Conservation (phyloP, 2,113 vertebrate species). For the Spea multiplicata region DNA sequence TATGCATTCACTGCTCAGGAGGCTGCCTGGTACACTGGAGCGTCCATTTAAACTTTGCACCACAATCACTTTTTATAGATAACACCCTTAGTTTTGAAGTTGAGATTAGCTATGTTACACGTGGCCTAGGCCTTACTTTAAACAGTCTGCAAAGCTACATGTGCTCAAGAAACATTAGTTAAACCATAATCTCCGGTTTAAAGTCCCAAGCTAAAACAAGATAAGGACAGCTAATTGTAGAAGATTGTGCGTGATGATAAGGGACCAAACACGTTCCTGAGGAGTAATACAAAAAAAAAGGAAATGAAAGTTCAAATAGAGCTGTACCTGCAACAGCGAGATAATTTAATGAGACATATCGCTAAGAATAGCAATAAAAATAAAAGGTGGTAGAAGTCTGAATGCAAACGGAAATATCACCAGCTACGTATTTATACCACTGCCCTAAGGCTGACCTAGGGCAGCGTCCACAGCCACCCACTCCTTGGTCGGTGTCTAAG, state of each 20-base stretch:
- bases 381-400: too few relatives aligned
- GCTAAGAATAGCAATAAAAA: too few relatives aligned
- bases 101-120: constrained; percentile 7
- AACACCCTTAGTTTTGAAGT: neutral
- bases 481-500: too few relatives aligned
- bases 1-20: too few relatives aligned
- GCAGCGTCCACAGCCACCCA: too few relatives aligned
- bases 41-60: too few relatives aligned
- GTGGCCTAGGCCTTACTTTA: constrained; percentile 17
- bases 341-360: neutral
- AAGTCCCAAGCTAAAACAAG: constrained; percentile 39
- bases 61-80: too few relatives aligned
- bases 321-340: neutral
- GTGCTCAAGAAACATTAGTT: constrained; percentile 24
- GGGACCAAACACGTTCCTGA: constrained; percentile 18
- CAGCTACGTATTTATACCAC: neutral
- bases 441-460: neutral
- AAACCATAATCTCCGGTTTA: constrained; percentile 43
- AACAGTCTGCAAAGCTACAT: constrained; percentile 17
- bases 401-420: too few relatives aligned
- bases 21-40: too few relatives aligned
- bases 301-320: constrained; percentile 13
- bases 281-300: constrained; percentile 9
- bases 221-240: constrained; percentile 41
- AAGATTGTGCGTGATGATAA: constrained; percentile 30